These are phyloP conservation scores for Lepidocyrtinus sp. DNA, from an alignment of 2,888 invertebrate genomes.

Conservation along the genomic window DNA sequence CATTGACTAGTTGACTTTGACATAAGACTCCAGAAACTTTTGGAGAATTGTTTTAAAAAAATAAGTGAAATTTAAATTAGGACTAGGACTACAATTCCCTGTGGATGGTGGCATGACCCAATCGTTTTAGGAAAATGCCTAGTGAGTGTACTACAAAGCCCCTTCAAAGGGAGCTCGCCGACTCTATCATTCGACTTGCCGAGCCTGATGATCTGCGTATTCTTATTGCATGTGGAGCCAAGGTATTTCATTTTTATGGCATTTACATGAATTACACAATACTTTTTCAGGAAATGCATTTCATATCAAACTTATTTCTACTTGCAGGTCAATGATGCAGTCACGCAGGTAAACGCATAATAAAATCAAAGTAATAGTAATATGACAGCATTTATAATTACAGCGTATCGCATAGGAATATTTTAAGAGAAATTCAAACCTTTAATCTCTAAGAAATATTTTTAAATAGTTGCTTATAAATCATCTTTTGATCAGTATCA, in stretches of 20 bases:
- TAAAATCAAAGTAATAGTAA: too few relatives aligned
- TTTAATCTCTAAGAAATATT: too few relatives aligned
- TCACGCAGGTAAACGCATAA: conserved; percentile 73
- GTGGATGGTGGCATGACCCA: background rate
- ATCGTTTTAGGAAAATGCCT: conserved; percentile 61
- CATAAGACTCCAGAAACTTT: too few relatives aligned
- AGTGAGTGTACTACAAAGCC: conserved; percentile 67
- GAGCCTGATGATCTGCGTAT: conserved; percentile 90
- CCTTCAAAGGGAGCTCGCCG: conserved; percentile 87
- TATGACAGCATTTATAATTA: too few relatives aligned
- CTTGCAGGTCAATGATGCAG: conserved; percentile 72
- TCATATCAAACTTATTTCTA: background rate
- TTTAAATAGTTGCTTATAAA: too few relatives aligned
- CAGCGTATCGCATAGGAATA: too few relatives aligned
- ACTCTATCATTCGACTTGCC: conserved; percentile 90
- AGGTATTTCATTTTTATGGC: conserved; percentile 57
- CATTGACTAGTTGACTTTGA: too few relatives aligned
- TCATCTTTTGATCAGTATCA: too few relatives aligned
- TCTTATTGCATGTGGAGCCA: conserved; percentile 88
- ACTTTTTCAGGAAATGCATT: background rate
- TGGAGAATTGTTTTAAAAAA: too few relatives aligned
- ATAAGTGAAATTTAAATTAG: too few relatives aligned
- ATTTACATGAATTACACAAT: background rate
- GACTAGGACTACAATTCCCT: too few relatives aligned
- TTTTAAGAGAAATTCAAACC: too few relatives aligned